These are phyloP conservation scores for Intellagama lesueurii DNA, from an alignment of 2,797 vertebrate genomes.

Conservation along the genomic window DNA sequence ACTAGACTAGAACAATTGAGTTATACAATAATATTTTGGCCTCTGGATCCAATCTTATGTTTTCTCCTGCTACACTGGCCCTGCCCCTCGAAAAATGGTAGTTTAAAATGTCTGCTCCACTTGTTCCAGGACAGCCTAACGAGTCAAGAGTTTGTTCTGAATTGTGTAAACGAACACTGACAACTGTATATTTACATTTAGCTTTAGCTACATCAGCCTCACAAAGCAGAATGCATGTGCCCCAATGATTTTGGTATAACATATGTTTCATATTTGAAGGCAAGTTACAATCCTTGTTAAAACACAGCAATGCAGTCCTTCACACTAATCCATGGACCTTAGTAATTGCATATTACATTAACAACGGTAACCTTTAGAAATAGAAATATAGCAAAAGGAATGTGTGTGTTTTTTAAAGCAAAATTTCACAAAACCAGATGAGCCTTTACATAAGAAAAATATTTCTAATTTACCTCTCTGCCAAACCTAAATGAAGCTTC, in stretches of 20 bases:
- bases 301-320: slow-evolving; percentile 37
- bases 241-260: slow-evolving; percentile 27
- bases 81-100: too few species aligned
- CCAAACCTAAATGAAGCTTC: slow-evolving; percentile 54
- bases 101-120: not conserved
- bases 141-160: not conserved
- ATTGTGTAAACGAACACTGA: slow-evolving; percentile 16
- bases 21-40: too few species aligned
- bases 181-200: slow-evolving; percentile 19
- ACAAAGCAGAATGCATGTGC: slow-evolving; percentile 16
- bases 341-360: slow-evolving; percentile 54
- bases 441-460: slow-evolving; percentile 16
- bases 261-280: slow-evolving; percentile 29
- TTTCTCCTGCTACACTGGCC: too few species aligned
- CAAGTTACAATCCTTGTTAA: slow-evolving; percentile 43
- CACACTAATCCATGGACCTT: slow-evolving; percentile 38
- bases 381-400: slow-evolving; percentile 11
- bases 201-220: slow-evolving; percentile 22
- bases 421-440: not conserved
- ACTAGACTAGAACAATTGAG: too few species aligned
- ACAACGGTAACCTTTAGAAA: slow-evolving; percentile 50
- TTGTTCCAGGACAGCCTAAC: not conserved
- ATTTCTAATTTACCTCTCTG: slow-evolving; percentile 42
- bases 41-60: too few species aligned
- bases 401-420: not conserved